Evolutionary conservation across 2,113 vertebrate genomes (phyloP).

Genomic region (Dendropsophus ebraccatus): DNA sequence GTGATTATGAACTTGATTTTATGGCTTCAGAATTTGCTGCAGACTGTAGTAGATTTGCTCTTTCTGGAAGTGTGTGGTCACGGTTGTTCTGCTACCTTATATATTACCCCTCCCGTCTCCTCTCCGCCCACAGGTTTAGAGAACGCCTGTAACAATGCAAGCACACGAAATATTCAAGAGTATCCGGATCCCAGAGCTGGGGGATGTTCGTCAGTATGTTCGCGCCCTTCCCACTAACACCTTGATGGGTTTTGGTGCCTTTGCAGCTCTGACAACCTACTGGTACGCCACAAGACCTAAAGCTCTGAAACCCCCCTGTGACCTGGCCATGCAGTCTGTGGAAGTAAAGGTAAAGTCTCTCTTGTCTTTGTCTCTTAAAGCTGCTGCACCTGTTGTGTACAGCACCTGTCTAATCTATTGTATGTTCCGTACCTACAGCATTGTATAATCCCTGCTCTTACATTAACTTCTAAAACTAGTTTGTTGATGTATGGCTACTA

Average conservation of each 20-base stretch:
- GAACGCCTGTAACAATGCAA: slow-evolving; percentile 70
- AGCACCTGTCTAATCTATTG: not conserved
- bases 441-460: not conserved
- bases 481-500: not conserved
- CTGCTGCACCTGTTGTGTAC: not conserved
- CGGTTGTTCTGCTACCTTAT: not conserved
- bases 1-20: not conserved
- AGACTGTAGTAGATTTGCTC: not conserved
- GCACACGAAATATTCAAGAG: slow-evolving; percentile 89
- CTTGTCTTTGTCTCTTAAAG: not conserved
- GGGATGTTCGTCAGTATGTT: slow-evolving; percentile 88
- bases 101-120: not conserved
- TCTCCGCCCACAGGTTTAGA: slow-evolving; percentile 20
- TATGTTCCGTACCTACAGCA: not conserved
- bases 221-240: slow-evolving; percentile 87
- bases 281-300: slow-evolving; percentile 91
- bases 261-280: slow-evolving; percentile 92
- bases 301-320: slow-evolving; percentile 88
- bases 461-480: not conserved
- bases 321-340: slow-evolving; percentile 88
- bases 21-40: not conserved
- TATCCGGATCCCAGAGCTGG: slow-evolving; percentile 90
- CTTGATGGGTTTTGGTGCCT: slow-evolving; percentile 90
- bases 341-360: slow-evolving; percentile 78
- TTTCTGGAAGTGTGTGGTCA: no score